phyloP scores from a whole-genome alignment of 2,888 invertebrate species.

The Pardosa pseudoannulata region DNA sequence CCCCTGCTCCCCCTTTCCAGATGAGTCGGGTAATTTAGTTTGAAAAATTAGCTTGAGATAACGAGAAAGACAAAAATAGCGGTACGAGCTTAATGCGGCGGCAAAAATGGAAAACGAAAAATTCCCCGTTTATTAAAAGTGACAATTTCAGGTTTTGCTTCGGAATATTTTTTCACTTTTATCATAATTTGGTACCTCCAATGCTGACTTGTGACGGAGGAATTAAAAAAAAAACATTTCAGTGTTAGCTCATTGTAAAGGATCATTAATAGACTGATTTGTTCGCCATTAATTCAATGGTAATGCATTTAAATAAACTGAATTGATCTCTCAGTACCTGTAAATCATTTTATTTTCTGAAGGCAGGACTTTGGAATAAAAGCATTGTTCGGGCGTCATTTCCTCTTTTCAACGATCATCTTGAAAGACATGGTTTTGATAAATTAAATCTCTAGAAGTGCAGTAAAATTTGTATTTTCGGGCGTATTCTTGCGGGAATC shows the following conservation, averaged over 20 bases:
- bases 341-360: too few relatives aligned
- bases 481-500: too few relatives aligned
- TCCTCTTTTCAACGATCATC: too few relatives aligned
- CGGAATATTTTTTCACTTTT: neutral
- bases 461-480: too few relatives aligned
- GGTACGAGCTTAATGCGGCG: slow-evolving; percentile 28
- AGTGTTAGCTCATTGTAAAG: neutral
- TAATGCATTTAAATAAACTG: too few relatives aligned
- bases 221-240: neutral
- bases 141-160: slow-evolving; percentile 20
- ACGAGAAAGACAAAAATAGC: slow-evolving; percentile 26
- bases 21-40: slow-evolving; percentile 39
- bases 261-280: neutral
- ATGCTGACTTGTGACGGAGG: neutral
- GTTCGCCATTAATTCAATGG: neutral
- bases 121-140: slow-evolving; percentile 19
- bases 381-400: too few relatives aligned
- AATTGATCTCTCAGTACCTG: too few relatives aligned
- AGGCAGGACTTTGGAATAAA: too few relatives aligned
- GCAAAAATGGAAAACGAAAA: slow-evolving; percentile 39
- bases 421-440: too few relatives aligned
- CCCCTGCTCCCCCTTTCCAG: slow-evolving; percentile 18
- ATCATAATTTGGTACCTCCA: neutral
- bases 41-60: slow-evolving; percentile 34
- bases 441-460: too few relatives aligned